Evolutionary conservation across 2,797 vertebrate species (phyloP).

Genomic region (Lepus oiostolus): DNA sequence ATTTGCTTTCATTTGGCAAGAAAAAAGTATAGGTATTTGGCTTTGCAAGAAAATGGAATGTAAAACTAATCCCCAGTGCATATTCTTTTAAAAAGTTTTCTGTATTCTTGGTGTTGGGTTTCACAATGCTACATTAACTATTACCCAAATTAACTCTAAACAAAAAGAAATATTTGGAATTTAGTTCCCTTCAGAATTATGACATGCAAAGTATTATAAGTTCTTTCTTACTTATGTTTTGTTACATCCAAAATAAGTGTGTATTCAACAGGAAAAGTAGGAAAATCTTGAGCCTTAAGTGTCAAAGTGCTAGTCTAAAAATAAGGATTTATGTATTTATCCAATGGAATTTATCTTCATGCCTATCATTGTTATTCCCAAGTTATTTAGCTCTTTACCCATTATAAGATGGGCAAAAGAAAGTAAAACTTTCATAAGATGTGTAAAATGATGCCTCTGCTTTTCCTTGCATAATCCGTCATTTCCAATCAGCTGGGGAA

Average conservation of each 20-base stretch:
- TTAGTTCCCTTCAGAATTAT: background rate
- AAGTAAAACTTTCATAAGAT: background rate
- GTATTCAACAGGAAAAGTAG: background rate
- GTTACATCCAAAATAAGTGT: constrained; percentile 13
- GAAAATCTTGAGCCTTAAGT: background rate
- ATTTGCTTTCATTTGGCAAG: constrained; percentile 41
- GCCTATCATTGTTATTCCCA: background rate
- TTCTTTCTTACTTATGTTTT: constrained; percentile 33
- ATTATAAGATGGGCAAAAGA: background rate
- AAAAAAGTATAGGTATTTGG: background rate
- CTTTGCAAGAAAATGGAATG: constrained; percentile 25
- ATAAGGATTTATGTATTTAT: constrained; percentile 12
- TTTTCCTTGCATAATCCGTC: background rate
- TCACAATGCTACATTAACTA: constrained; percentile 38
- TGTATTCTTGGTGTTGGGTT: constrained; percentile 51
- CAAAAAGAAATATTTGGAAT: background rate
- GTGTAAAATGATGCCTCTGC: background rate
- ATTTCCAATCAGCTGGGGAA: background rate
- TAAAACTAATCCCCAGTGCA: constrained; percentile 3
- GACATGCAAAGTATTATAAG: background rate
- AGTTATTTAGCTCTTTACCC: background rate
- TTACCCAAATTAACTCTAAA: constrained; percentile 49
- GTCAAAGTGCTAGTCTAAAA: background rate
- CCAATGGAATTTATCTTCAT: constrained; percentile 3
- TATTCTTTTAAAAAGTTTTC: constrained; percentile 45